Base-by-base conservation (phyloP, 2,888 invertebrate genomes). In the Aplocera efformata region DNA sequence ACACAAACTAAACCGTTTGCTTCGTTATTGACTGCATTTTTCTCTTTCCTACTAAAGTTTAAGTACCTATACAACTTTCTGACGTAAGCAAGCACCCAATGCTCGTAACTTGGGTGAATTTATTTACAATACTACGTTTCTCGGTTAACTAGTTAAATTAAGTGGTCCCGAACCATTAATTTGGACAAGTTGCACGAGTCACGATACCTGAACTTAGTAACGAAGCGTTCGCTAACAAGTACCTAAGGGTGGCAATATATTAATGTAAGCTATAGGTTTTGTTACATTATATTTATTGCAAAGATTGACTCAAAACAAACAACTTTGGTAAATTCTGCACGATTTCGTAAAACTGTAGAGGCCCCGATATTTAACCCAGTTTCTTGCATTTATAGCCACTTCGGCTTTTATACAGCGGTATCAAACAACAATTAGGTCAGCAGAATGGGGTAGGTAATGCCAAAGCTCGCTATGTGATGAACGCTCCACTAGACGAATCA, bases 351-450 rank as follows among this genome's bases (percentile, higher is more conserved):
- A 58, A 48, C 56, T 72, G 67, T 72, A 68, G 68, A 67, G 63
- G 63, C 70, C 73, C 66, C 74, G 76, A 81, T 81, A 84, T 83
- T 84, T 83, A 85, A 82, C 85, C 85, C 66, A 81, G 70, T 80
- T 86, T 71, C 76, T 74, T 76, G 66, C 74, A 76, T 84, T 84
- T 80, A 83, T 79, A 78, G 81, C 69, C 77, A 73, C 78, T 79
- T 79, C 64, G 68, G 69, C 58, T 65, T 68, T 72, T 76, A 71
- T 63, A 76, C 66, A 64, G 67, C 70, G 68, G 69, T 80, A 79
- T 72, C 72, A 73, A 69, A 69, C 73, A 71, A 72, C 80, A 86
- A 83, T 84, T 79, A 82, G 85, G 86, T 85, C 85, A 81, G 46
- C 62, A 60, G 67, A 77, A 79, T 78, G 70, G 79, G 71, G 76